Percentiles rank a stretch among this genome's conserved stretches.
These are phyloP conservation scores for Cyrtonyx montezumae DNA, from an alignment of 2,113 vertebrate genomes.

Conservation along the genomic window DNA sequence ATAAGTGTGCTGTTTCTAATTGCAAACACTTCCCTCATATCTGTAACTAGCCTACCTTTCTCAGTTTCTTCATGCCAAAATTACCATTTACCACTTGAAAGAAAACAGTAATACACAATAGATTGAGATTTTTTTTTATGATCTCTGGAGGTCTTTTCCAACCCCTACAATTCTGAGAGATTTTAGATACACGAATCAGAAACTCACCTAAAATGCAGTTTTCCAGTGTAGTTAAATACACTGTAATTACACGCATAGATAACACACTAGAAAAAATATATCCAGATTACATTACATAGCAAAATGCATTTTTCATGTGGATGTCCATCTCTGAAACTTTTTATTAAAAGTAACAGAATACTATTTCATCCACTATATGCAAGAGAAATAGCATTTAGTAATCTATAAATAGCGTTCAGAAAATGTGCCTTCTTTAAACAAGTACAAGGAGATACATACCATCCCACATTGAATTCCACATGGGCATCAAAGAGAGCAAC, in stretches of 20 bases:
- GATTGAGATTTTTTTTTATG: not conserved
- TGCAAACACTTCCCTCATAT: not conserved
- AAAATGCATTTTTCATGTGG: not conserved
- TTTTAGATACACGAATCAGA: not conserved
- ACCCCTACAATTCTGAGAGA: too few relatives aligned
- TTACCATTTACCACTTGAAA: not conserved
- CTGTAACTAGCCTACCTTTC: not conserved
- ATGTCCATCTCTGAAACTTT: not conserved
- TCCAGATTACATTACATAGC: not conserved
- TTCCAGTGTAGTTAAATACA: not conserved
- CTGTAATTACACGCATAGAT: not conserved
- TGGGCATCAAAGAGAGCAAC: constrained; percentile 98
- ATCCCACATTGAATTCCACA: constrained; percentile 94
- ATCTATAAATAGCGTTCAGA: not conserved
- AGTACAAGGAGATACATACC: constrained; percentile 79
- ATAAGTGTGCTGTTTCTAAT: not conserved
- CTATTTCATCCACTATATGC: not conserved
- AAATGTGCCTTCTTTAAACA: not conserved
- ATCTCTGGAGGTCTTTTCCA: not conserved
- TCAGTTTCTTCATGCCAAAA: not conserved
- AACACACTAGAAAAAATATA: not conserved
- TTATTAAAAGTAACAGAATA: not conserved
- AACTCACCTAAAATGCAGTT: not conserved
- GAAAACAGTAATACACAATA: not conserved
- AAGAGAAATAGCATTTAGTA: not conserved